Evolutionary conservation across 2,888 invertebrate genomes (phyloP).

Genomic region (Onthophagus sagittarius): DNA sequence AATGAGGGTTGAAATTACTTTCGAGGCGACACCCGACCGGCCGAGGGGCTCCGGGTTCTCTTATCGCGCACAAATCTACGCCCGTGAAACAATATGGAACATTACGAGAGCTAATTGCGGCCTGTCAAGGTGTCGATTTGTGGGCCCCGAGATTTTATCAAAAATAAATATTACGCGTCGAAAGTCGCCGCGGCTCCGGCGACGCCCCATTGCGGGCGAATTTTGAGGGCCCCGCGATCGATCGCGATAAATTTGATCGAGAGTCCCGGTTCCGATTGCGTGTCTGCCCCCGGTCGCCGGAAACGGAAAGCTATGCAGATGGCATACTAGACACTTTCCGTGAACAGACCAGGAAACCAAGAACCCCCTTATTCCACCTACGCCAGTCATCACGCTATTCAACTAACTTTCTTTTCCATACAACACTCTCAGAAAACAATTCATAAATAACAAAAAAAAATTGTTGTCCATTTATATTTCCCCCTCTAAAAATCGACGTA

Average conservation of each 20-base stretch:
- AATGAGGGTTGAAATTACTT: constrained; percentile 46
- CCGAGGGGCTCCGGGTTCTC: constrained; percentile 35
- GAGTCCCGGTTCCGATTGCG: constrained; percentile 49
- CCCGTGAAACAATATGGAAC: constrained; percentile 45
- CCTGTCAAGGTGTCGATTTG: constrained; percentile 53
- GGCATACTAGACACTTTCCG: constrained; percentile 49
- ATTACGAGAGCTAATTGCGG: constrained; percentile 48
- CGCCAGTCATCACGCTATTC: neutral
- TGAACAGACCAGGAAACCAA: constrained; percentile 45
- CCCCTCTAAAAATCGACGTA: constrained; percentile 23
- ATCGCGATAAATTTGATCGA: constrained; percentile 51
- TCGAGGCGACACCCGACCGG: constrained; percentile 24
- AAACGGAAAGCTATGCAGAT: constrained; percentile 51
- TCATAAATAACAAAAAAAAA: neutral
- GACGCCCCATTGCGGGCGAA: constrained; percentile 35
- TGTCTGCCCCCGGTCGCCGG: constrained; percentile 44
- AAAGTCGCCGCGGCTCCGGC: constrained; percentile 28
- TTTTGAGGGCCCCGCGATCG: constrained; percentile 35
- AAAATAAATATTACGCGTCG: constrained; percentile 50
- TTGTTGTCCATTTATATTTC: neutral
- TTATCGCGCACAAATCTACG: constrained; percentile 29
- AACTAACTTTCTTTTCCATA: neutral
- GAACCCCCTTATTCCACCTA: constrained; percentile 18
- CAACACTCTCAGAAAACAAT: too few relatives aligned
- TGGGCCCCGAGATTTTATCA: constrained; percentile 49